Base-by-base conservation (phyloP, 1,140 invertebrate genomes). In the Camponotus floridanus region DNA sequence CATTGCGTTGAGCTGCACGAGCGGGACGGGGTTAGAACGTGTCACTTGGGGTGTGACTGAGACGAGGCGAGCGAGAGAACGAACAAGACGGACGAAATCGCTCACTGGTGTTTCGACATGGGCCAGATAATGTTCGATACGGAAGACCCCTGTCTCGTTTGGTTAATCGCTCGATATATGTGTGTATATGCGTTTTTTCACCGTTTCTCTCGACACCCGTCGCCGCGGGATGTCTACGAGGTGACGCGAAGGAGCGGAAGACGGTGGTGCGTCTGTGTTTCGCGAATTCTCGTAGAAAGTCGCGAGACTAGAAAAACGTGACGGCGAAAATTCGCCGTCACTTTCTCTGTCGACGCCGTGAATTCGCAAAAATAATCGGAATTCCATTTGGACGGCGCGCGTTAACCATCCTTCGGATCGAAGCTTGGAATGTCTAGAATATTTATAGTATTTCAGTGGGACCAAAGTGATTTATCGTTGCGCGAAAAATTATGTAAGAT, bases 71-170 rank as follows among this genome's bases (percentile, higher is more conserved):
- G 74, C 42, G 78, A 86, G 55, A 31, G 68, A 62, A 88, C 86
- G 91, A 93, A 94, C 93, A 91, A 93, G 93, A 94, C 92, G 91
- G 91, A 93, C 93, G 88, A 92, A 94, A 94, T 94, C 93, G 92
- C 90, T 94, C 94, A 91, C 91, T 89, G 91, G 91, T 93, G 93
- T 93, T 92, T 92, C 92, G 92, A 93, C 93, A 90, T 94, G 86
- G 86, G 90, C 84, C 87, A 91, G 92, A 94, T 94, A 91, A 91
- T 90, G 92, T 94, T 93, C 92, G 93, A 93, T 94, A 91, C 84
- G 89, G 90, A 55, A 89, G 91, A 90, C 88, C 92, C 89, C 90
- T 94, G 92, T 94, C 93, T 94, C 90, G 92, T 94, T 93, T 93
- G 90, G 88, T 93, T 92, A 88, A 92, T 91, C 88, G 86, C 88